These are phyloP conservation scores for Sebastes minor DNA, from an alignment of 2,797 vertebrate genomes.

Conservation along the genomic window DNA sequence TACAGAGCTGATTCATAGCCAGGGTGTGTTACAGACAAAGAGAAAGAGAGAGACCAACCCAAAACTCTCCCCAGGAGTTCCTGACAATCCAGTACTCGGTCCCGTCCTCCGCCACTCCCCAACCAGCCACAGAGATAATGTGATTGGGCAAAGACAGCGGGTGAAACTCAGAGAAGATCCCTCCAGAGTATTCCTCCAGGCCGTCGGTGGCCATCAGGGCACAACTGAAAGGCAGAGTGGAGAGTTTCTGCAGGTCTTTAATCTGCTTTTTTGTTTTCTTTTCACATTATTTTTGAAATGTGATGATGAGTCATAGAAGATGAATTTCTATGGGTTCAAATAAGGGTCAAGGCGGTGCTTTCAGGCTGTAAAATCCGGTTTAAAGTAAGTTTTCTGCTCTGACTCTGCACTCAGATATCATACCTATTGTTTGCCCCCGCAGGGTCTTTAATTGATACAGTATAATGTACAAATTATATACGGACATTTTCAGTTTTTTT, in stretches of 20 bases:
- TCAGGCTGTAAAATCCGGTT: not conserved
- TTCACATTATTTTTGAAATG: not conserved
- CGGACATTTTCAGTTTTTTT: not conserved
- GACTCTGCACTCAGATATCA: not conserved
- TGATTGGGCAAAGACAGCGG: slow-evolving; percentile 85
- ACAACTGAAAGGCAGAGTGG: slow-evolving; percentile 80
- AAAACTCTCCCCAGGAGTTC: slow-evolving; percentile 98
- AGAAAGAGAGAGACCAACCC: slow-evolving; percentile 80
- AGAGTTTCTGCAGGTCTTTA: not conserved
- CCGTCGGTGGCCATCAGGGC: slow-evolving; percentile 92
- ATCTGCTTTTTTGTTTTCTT: not conserved
- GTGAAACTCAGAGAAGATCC: slow-evolving; percentile 88
- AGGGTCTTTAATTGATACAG: not conserved
- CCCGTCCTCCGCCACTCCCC: slow-evolving; percentile 84
- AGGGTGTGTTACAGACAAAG: not conserved
- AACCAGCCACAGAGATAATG: slow-evolving; percentile 93
- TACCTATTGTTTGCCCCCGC: not conserved
- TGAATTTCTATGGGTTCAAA: not conserved
- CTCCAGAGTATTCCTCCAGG: slow-evolving; percentile 88
- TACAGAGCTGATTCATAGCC: not conserved
- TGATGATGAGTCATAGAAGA: not conserved
- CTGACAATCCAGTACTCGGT: slow-evolving; percentile 95
- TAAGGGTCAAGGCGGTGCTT: not conserved
- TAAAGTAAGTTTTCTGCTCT: not conserved
- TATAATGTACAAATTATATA: not conserved